These are phyloP conservation scores for Pimpla rufipes DNA, from an alignment of 2,888 invertebrate genomes.

Conservation along the genomic window DNA sequence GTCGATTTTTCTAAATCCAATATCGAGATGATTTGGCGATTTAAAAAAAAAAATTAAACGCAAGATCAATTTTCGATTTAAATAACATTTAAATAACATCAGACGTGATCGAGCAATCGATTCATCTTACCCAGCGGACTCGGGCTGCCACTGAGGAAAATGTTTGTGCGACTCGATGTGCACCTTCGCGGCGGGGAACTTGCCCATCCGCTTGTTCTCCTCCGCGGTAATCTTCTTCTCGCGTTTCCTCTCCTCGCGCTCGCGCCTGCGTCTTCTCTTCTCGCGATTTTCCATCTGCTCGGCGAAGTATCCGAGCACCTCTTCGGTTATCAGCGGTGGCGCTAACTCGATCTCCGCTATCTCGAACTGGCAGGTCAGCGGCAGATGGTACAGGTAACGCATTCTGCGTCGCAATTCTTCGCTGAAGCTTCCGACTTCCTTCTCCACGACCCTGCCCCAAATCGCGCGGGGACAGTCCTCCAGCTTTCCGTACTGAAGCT, in stretches of 20 bases:
- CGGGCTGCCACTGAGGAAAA: slow-evolving; percentile 86
- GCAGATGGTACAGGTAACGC: slow-evolving; percentile 94
- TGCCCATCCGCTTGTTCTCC: slow-evolving; percentile 91
- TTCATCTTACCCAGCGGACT: slow-evolving; percentile 76
- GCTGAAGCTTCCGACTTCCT: slow-evolving; percentile 94
- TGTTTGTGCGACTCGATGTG: slow-evolving; percentile 89
- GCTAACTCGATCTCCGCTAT: slow-evolving; percentile 94
- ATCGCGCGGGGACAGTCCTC: slow-evolving; percentile 92
- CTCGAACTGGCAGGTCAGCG: slow-evolving; percentile 95
- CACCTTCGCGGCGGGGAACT: slow-evolving; percentile 87
- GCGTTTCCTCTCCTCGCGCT: slow-evolving; percentile 92
- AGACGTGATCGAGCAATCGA: too few species aligned
- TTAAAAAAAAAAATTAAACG: not conserved
- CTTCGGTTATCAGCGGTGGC: slow-evolving; percentile 90
- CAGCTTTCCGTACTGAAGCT: slow-evolving; percentile 93
- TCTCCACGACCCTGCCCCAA: slow-evolving; percentile 93
- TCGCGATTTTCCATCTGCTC: slow-evolving; percentile 92
- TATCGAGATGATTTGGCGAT: not conserved
- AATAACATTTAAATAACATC: too few species aligned
- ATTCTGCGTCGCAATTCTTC: slow-evolving; percentile 92
- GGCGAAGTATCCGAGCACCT: slow-evolving; percentile 90
- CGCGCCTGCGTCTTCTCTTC: slow-evolving; percentile 89
- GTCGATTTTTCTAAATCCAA: not conserved
- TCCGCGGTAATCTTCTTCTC: slow-evolving; percentile 92
- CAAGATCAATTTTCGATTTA: not conserved